Percentiles rank a stretch among this genome's conserved stretches.
These are phyloP conservation scores for Centroberyx gerrardi DNA, from an alignment of 2,797 vertebrate species.

Conservation along the genomic window DNA sequence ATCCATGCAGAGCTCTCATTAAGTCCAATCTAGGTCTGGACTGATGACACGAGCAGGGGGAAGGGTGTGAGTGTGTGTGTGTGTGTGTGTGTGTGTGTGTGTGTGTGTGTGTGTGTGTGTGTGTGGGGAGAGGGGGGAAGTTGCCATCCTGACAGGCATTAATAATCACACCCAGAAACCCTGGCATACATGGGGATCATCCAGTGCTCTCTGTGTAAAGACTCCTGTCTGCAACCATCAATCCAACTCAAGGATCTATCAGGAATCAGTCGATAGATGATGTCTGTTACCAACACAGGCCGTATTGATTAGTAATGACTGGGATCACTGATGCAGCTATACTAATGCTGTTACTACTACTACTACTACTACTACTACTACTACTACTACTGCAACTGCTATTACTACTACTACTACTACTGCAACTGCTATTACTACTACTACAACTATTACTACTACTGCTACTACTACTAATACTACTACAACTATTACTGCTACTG, in stretches of 20 bases:
- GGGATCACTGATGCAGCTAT: too few relatives aligned
- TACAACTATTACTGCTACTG: background rate
- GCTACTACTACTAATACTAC: too few relatives aligned
- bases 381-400: too few relatives aligned
- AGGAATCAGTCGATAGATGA: background rate
- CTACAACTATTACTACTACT: too few relatives aligned
- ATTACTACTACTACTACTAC: too few relatives aligned
- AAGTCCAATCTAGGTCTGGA: conserved; percentile 66
- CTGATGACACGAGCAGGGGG: conserved; percentile 56
- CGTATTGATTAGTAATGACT: background rate
- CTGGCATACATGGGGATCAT: background rate
- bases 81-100: conserved; percentile 5
- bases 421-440: too few relatives aligned
- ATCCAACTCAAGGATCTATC: background rate
- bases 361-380: too few relatives aligned
- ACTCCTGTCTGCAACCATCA: background rate
- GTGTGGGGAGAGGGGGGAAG: background rate
- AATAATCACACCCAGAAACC: conserved; percentile 37
- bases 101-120: conserved; percentile 12
- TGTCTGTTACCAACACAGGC: background rate
- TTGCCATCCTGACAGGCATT: conserved; percentile 36
- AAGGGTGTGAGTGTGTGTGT: conserved; percentile 7
- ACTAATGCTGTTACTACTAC: too few relatives aligned
- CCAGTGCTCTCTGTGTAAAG: conserved; percentile 8
- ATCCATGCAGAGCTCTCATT: conserved; percentile 58